phyloP scores from a whole-genome alignment of 2,888 invertebrate species.

The Acanthosepion pharaonis region DNA sequence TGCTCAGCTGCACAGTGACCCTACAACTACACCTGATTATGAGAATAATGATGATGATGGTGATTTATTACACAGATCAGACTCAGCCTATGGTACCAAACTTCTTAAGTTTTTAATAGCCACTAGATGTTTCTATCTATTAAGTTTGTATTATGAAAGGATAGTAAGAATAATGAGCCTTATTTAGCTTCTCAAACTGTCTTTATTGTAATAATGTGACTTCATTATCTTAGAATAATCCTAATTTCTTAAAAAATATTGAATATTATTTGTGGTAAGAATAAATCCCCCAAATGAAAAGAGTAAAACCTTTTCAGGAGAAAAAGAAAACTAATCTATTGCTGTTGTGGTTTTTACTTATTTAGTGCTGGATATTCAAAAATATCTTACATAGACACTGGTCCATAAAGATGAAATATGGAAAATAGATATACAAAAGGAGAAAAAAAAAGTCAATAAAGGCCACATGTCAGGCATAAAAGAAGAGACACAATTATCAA shows the following conservation, averaged over 20 bases:
- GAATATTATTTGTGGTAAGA: background rate
- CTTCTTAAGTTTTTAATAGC: background rate
- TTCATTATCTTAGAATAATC: background rate
- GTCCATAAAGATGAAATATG: background rate
- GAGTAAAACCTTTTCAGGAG: background rate
- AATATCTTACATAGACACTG: background rate
- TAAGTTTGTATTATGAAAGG: background rate
- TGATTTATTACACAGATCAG: background rate
- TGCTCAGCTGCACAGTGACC: too few species aligned
- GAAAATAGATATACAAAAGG: background rate
- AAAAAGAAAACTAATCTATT: background rate
- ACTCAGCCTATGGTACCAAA: background rate
- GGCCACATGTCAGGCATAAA: constrained; percentile 33
- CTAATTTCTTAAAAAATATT: background rate
- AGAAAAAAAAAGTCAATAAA: background rate
- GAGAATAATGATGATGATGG: background rate
- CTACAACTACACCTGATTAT: too few species aligned
- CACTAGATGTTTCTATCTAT: background rate
- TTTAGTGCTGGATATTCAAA: background rate
- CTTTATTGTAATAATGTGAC: background rate
- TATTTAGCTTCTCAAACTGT: background rate
- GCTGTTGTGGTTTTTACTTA: background rate
- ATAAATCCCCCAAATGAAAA: background rate
- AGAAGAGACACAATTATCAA: background rate
- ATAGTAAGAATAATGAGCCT: background rate